Base-by-base conservation (phyloP, 2,113 vertebrate genomes). In the Brachypteracias leptosomus region DNA sequence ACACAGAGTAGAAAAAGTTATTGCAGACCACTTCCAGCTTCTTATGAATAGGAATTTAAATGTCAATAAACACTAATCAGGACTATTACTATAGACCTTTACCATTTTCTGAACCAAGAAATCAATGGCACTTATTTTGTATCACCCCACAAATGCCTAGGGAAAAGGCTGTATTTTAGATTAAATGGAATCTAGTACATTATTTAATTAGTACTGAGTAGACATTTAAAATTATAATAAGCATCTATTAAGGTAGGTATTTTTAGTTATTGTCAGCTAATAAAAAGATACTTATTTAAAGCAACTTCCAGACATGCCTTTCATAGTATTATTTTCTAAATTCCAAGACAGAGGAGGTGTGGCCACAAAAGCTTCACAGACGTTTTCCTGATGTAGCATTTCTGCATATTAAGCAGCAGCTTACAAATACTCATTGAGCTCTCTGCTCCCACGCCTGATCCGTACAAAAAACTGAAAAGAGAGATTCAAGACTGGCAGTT, bases 341-440 rank as follows among this genome's bases (percentile, higher is more conserved):
- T 80, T 95, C 89, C 75, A 77, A 84, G 59, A 85, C 88, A 68
- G 91, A 65, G 93, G 96, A 96, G 97, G 97, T 35, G 88, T 96
- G 97, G 96, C 87, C 91, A 97, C 67, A 86, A 95, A 96, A 96
- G 96, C 96, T 78, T 93, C 89, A 95, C 92, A 97, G 87, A 86
- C 96, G 4, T 92, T 95, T 98, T 98, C 97, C 97, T 95, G 96
- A 96, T 94, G 96, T 95, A 95, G 97, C 98, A 97, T 97, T 98
- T 97, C 97, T 98, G 98, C 98, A 99, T 99, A 98, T 98, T 98
- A 98, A 98, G 92, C 96, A 99, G 98, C 96, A 98, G 98, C 96
- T 97, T 98, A 98, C 97, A 97, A 98, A 97, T 89, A 98, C 98
- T 98, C 98, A 98, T 88, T 97, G 98, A 98, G 97, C 95, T 95